phyloP scores from a whole-genome alignment of 2,113 vertebrate species.

The Platichthys flesus region DNA sequence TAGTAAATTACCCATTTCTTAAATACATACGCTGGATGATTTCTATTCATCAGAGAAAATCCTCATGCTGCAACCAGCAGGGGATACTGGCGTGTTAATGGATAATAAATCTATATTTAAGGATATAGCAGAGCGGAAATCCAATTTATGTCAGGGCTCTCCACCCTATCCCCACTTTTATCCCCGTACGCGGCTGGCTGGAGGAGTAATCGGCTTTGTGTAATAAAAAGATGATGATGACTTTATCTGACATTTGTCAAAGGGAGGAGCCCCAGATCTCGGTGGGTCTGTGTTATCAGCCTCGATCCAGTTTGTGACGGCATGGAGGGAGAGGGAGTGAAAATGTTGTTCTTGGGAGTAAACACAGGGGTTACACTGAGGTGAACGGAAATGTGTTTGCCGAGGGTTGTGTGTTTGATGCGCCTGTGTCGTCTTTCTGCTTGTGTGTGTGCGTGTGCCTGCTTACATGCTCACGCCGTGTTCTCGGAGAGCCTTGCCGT shows the following conservation, averaged over 20 bases:
- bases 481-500: conserved; percentile 38
- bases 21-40: conserved; percentile 32
- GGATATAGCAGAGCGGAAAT: conserved; percentile 78
- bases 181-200: conserved; percentile 66
- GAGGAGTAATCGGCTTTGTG: conserved; percentile 83
- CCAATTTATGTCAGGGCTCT: conserved; percentile 79
- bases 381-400: conserved; percentile 64
- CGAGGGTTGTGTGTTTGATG: conserved; percentile 49
- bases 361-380: conserved; percentile 71
- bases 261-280: conserved; percentile 75
- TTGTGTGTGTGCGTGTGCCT: background rate
- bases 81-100: conserved; percentile 72
- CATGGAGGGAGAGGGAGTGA: conserved; percentile 57
- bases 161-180: conserved; percentile 74
- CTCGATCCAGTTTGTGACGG: conserved; percentile 50
- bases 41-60: conserved; percentile 67
- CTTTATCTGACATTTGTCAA: conserved; percentile 85
- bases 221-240: conserved; percentile 84
- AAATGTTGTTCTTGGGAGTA: conserved; percentile 69
- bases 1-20: conserved; percentile 45
- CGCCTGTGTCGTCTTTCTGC: conserved; percentile 25
- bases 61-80: conserved; percentile 51
- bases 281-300: conserved; percentile 76
- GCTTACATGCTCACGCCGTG: conserved; percentile 47
- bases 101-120: conserved; percentile 82